phyloP scores from a whole-genome alignment of 2,888 invertebrate genomes.

The Nemoura dubitans region DNA sequence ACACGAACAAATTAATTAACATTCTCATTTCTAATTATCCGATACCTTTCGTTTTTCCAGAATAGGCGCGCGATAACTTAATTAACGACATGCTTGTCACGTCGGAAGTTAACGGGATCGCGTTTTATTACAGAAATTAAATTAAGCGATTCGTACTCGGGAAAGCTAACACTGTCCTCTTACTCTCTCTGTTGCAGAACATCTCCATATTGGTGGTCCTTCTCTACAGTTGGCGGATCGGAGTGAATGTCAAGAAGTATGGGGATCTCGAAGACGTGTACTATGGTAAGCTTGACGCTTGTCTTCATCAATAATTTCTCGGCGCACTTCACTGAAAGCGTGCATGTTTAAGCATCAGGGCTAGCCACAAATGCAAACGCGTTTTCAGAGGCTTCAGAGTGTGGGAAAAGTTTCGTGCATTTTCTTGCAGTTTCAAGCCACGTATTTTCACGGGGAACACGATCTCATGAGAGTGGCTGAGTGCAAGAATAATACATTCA shows the following conservation, averaged over 20 bases:
- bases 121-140: background rate
- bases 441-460: no score
- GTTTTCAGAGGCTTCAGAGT: no score
- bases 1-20: background rate
- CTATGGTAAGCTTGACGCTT: slow-evolving; percentile 68
- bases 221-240: slow-evolving; percentile 79
- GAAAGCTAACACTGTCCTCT: no score
- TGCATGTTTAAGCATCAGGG: background rate
- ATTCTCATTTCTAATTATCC: background rate
- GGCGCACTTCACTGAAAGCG: background rate
- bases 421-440: no score
- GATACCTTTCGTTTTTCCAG: background rate
- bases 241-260: slow-evolving; percentile 74
- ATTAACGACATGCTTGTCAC: background rate
- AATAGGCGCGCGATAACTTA: background rate
- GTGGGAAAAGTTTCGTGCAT: no score
- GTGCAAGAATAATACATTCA: no score
- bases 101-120: background rate
- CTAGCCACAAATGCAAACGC: background rate
- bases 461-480: no score
- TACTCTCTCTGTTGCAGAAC: slow-evolving; percentile 69
- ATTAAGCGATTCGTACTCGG: background rate
- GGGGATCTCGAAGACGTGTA: slow-evolving; percentile 78
- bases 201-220: slow-evolving; percentile 78
- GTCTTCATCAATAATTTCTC: background rate